phyloP scores from a whole-genome alignment of 2,797 vertebrate species.

The Muscicapa comitata region DNA sequence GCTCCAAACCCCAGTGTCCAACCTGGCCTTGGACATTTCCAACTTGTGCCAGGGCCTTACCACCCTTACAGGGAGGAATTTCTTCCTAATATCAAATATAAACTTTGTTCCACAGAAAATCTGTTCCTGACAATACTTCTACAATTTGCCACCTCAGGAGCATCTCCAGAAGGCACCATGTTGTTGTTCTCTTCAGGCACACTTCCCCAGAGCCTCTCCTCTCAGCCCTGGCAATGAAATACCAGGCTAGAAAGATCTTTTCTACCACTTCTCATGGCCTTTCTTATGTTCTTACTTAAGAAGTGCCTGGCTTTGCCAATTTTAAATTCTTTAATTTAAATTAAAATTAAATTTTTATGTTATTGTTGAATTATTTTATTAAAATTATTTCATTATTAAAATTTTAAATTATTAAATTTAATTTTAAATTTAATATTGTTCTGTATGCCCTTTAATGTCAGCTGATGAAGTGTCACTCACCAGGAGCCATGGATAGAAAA shows the following conservation, averaged over 20 bases:
- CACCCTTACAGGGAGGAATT: not conserved
- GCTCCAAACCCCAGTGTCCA: not conserved
- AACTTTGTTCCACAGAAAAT: not conserved
- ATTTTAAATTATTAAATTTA: not conserved
- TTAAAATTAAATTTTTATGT: not conserved
- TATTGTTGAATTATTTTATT: not conserved
- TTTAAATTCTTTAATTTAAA: not conserved
- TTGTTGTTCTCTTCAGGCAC: not conserved
- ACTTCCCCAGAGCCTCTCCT: not conserved
- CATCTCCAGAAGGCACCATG: not conserved
- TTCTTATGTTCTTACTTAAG: not conserved
- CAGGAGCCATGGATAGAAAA: not conserved
- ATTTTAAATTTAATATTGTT: not conserved
- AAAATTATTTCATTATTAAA: not conserved
- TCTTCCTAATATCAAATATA: not conserved
- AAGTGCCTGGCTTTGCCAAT: not conserved
- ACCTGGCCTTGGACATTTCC: accelerated
- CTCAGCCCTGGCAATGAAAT: not conserved
- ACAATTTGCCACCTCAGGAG: not conserved
- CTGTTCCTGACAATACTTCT: not conserved
- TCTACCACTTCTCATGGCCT: not conserved
- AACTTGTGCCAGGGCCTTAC: not conserved
- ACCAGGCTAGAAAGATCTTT: not conserved
- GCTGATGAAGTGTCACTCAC: not conserved
- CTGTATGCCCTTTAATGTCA: not conserved